Percentiles rank a stretch among this genome's conserved stretches.
These are phyloP conservation scores for Agrochola macilenta DNA, from an alignment of 2,888 invertebrate species.

Conservation along the genomic window DNA sequence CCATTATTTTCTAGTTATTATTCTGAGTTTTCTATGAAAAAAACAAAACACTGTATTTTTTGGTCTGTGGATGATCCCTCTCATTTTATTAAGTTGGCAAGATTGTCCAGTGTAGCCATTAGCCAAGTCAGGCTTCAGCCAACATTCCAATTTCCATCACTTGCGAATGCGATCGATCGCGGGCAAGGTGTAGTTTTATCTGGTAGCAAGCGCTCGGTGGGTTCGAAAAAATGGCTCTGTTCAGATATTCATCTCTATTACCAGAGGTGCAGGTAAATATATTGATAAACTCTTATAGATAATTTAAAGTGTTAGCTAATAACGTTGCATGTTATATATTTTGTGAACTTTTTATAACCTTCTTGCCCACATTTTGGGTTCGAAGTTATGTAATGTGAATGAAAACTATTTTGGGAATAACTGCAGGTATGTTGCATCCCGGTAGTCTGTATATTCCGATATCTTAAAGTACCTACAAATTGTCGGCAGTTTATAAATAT, in stretches of 20 bases:
- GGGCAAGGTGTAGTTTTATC: slow-evolving; percentile 75
- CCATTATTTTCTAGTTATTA: no score
- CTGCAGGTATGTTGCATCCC: slow-evolving; percentile 36
- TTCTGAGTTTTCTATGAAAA: no score
- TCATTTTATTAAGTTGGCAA: slow-evolving; percentile 22
- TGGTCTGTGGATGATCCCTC: not conserved
- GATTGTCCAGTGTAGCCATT: slow-evolving; percentile 20
- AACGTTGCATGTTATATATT: slow-evolving; percentile 13
- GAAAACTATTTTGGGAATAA: slow-evolving; percentile 75
- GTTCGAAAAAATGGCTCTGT: slow-evolving; percentile 91
- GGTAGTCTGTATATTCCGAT: slow-evolving; percentile 15
- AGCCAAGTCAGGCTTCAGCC: slow-evolving; percentile 44
- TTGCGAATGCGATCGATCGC: slow-evolving; percentile 84
- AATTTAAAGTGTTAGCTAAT: slow-evolving; percentile 7
- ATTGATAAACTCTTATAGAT: slow-evolving; percentile 19
- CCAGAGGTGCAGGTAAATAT: slow-evolving; percentile 91
- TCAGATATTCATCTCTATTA: slow-evolving; percentile 92
- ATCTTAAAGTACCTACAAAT: not conserved
- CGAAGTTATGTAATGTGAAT: slow-evolving; percentile 81
- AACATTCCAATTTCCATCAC: slow-evolving; percentile 63
- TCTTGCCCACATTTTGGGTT: slow-evolving; percentile 73
- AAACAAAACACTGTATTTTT: not conserved
- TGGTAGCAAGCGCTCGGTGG: slow-evolving; percentile 83
- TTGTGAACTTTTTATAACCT: slow-evolving; percentile 74
- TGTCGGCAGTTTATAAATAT: slow-evolving; percentile 1